Evolutionary conservation across 2,888 invertebrate genomes (phyloP).

Genomic region (Vesta saturnalis): DNA sequence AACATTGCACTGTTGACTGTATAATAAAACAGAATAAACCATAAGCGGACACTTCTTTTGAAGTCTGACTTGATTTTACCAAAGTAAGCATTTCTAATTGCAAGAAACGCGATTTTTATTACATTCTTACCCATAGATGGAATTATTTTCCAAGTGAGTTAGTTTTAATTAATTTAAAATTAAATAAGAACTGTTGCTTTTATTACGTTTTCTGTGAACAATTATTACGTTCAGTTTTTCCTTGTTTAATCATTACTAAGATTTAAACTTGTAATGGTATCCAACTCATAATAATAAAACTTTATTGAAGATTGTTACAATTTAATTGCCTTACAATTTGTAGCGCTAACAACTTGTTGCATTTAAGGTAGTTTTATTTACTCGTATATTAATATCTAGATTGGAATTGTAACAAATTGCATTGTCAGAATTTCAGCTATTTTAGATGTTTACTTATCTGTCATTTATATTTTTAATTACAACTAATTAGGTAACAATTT

Average conservation of each 20-base stretch:
- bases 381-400: neutral
- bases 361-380: no score
- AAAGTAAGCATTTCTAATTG: conserved; percentile 27
- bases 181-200: conserved; percentile 13
- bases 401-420: neutral
- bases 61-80: conserved; percentile 30
- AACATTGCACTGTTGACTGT: no score
- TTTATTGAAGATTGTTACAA: conserved; percentile 10
- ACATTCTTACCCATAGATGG: conserved; percentile 23
- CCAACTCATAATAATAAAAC: conserved; percentile 3
- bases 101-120: conserved; percentile 28
- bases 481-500: no score
- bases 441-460: no score
- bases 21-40: neutral
- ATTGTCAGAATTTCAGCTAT: neutral
- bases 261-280: conserved; percentile 1
- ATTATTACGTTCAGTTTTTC: conserved; percentile 4
- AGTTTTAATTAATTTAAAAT: conserved; percentile 27
- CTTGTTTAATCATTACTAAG: neutral
- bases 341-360: conserved; percentile 9
- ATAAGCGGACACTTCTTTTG: conserved; percentile 20
- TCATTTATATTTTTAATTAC: neutral
- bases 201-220: conserved; percentile 15
- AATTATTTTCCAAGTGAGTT: conserved; percentile 20
- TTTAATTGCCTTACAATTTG: conserved; percentile 23